Conservation (phyloP, 2,113 vertebrate genomes). For the Bungarus multicinctus region DNA sequence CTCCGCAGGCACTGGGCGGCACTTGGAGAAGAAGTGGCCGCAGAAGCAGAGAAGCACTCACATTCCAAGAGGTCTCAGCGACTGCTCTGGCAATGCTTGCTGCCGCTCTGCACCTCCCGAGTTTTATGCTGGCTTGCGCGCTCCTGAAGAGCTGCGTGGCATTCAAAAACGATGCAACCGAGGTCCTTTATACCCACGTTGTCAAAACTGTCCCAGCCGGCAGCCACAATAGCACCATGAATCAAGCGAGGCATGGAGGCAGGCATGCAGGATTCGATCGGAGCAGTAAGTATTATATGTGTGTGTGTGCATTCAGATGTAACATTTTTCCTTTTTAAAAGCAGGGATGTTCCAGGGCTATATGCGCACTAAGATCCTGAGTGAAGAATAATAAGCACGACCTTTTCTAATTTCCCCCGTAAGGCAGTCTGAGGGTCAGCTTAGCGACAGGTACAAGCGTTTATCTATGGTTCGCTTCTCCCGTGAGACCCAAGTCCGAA, state of each 20-base stretch:
- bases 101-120: constrained; percentile 73
- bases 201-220: constrained; percentile 73
- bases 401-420: neutral
- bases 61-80: constrained; percentile 47
- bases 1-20: constrained; percentile 53
- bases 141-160: constrained; percentile 80
- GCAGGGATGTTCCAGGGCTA: neutral
- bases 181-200: constrained; percentile 83
- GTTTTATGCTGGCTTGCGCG: constrained; percentile 78
- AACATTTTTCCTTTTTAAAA: neutral
- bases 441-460: neutral
- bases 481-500: constrained; percentile 8
- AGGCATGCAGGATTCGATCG: constrained; percentile 76
- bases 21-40: neutral
- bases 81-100: constrained; percentile 71
- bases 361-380: neutral
- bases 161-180: constrained; percentile 92
- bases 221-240: constrained; percentile 82
- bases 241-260: constrained; percentile 87
- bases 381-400: neutral
- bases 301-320: neutral
- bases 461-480: neutral
- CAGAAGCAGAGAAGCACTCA: constrained; percentile 27
- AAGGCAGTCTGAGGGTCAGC: neutral
- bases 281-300: constrained; percentile 76